These are phyloP conservation scores for Daubentonia madagascariensis DNA, from an alignment of 2,113 vertebrate species.

Conservation along the genomic window DNA sequence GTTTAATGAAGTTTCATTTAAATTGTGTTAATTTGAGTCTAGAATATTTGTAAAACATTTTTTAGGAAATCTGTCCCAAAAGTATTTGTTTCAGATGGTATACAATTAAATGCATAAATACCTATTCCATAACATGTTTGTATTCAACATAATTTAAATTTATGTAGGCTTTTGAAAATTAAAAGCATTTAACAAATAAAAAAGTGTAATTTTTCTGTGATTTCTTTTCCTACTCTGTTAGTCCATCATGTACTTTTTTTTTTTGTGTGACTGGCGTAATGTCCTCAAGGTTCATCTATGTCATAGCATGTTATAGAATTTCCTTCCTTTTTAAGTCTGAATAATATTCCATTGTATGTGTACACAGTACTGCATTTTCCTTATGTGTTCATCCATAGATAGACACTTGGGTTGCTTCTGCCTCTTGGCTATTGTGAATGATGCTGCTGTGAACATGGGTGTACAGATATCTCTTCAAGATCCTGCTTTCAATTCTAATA, in stretches of 20 bases:
- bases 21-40: background rate
- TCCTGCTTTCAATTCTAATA: too few species aligned
- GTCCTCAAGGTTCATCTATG: too few species aligned
- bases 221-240: background rate
- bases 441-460: too few species aligned
- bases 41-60: background rate
- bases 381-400: too few species aligned
- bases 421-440: too few species aligned
- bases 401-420: too few species aligned
- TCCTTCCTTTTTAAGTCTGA: too few species aligned
- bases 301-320: too few species aligned
- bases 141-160: slow-evolving; percentile 20
- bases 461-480: too few species aligned
- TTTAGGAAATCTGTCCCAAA: background rate
- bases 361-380: too few species aligned
- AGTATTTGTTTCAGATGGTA: background rate
- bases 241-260: background rate
- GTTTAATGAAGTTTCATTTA: slow-evolving; percentile 1
- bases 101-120: background rate
- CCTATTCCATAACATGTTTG: background rate
- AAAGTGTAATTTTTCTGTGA: background rate
- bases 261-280: too few species aligned
- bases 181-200: background rate
- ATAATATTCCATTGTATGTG: too few species aligned
- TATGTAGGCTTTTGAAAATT: slow-evolving; percentile 34